A percentile compares a stretch with the other conserved stretches of the same genome.
Evolutionary conservation across 2,113 vertebrate species (phyloP).

Genomic region (Condylura cristata): DNA sequence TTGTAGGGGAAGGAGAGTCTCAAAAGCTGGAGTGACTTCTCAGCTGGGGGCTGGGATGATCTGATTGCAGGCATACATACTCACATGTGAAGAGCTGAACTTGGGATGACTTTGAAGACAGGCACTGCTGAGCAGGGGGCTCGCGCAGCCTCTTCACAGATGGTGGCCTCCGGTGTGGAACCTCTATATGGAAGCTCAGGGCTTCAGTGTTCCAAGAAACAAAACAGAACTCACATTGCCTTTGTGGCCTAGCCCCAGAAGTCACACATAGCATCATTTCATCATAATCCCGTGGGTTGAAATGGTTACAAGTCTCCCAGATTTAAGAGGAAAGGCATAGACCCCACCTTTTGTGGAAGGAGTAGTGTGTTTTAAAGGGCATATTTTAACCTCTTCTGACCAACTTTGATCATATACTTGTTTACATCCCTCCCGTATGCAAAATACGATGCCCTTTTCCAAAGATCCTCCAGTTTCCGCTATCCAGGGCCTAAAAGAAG

Average conservation of each 20-base stretch:
- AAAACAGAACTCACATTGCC: background rate
- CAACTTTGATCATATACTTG: background rate
- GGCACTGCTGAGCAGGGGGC: background rate
- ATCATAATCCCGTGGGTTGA: background rate
- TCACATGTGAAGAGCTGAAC: background rate
- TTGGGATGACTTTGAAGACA: background rate
- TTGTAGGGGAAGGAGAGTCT: background rate
- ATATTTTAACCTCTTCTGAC: background rate
- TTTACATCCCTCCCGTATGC: background rate
- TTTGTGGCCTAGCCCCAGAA: conserved; percentile 43
- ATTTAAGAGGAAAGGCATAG: background rate
- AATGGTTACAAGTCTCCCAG: background rate
- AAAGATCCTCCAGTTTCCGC: background rate
- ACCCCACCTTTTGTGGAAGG: background rate
- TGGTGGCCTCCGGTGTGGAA: background rate
- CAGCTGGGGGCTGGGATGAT: background rate
- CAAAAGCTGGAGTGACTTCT: background rate
- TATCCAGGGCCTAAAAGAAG: background rate
- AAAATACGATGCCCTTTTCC: background rate
- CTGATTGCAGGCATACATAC: background rate
- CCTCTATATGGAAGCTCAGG: background rate
- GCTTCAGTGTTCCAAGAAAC: background rate
- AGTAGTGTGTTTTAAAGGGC: background rate
- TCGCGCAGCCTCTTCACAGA: background rate
- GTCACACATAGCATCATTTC: conserved; percentile 27